Evolutionary conservation across 2,888 invertebrate species (phyloP), one percentile per base, ranked within the genome.

Genomic region (Xestia c-nigrum): DNA sequence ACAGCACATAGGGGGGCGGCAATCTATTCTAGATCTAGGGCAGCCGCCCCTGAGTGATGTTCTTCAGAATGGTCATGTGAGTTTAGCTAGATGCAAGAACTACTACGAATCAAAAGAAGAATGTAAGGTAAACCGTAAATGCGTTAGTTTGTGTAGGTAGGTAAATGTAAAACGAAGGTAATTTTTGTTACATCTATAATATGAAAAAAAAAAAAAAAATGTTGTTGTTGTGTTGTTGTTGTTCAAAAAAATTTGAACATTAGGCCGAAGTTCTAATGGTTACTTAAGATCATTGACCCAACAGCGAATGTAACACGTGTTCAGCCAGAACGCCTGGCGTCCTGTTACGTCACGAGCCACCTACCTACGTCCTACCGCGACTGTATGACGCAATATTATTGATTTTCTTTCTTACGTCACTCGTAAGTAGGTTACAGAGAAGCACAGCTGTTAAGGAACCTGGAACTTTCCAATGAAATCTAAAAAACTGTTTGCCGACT

Each of bases 321-420:
- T 69, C 73, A 9, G 47, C 7, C 19, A 70, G 40, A 19, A 38
- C 57, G 64, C 72, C 21, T 24, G 21, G 55, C 31, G 66, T 31
- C 74, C 67, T 21, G 38, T 80, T 80, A 79, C 79, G 80, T 79
- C 79, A 79, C 52, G 16, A 5, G 31, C 31, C 3, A 31, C 31
- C 31, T 31, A 43, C 5, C 10, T 43, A 52, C 43, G 52, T 71
- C 21, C n/a, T 21, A 1, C 21, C 21, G 24, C 40, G 40, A 9
- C 21, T 64, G 10, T 16, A 43, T 68, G 74, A 80, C 74, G 74
- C 50, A 79, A 74, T 1, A 10, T 4, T 80, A 80, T 79, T 74
- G 79, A 79, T 79, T 80, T 74, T 79, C 46, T 9, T 5, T 16
- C 14, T 46, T 50, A 68, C 68, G 50, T 68, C 74, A 68, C 19